Base-by-base conservation (phyloP, 2,888 invertebrate species). In the Drosophila percnosoma region DNA sequence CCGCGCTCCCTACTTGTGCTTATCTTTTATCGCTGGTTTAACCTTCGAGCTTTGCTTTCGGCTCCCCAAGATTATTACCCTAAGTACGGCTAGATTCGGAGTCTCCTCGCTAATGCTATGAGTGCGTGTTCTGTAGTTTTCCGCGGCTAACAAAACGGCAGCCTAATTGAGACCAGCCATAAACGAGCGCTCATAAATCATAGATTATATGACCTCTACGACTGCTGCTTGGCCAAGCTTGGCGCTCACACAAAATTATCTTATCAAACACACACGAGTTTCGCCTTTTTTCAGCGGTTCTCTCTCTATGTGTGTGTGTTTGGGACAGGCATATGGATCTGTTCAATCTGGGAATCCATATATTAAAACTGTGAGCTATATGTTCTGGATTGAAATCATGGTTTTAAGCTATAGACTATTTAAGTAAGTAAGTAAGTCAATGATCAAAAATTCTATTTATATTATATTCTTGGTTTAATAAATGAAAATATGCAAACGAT, bases 1-100 rank as follows among this genome's bases (percentile, higher is more conserved):
- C 42, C 13, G 18, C 57, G 36, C 36, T 29, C 18, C 68, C 45
- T 42, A 42, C 29, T 58, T 38, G 36, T 75, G 75, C 88, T 90
- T 89, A 79, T 86, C 78, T 74, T 90, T 90, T 90, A 88, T 90
- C 63, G 90, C 61, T 42, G 79, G 57, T 73, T 90, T 88, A 87
- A 90, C 87, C 87, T 87, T 89, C 70, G 74, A 51, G 72, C 75
- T 65, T 59, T 70, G 78, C 73, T 42, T 51, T 57, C 69, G 54
- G 45, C 24, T 38, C 8, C n/a, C 64, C 49, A 53, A 71, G 79
- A 71, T 82, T 82, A 73, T 82, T 71, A 58, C 66, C 85, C 62
- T 60, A 18, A 59, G 83, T 45, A 58, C 62, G 45, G 15, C 4
- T 51, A 34, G 57, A 21, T 21, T 24, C 36, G 8, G 15, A 4